Evolutionary conservation across 2,797 vertebrate species (phyloP).

Genomic region (Pipistrellus pygmaeus): DNA sequence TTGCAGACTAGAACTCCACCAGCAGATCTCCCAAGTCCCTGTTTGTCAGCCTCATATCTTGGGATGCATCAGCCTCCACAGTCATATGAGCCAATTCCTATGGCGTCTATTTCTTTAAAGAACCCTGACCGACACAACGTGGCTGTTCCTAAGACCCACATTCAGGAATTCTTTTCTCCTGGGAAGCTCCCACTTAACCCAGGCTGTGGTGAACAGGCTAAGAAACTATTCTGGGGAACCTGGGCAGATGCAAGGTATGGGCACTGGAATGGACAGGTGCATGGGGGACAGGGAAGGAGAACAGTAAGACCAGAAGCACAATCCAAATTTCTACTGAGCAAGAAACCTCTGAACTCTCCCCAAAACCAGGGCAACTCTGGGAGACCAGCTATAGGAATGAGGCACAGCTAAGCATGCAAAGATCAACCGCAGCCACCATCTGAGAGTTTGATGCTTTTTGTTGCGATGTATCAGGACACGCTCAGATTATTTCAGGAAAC

Average conservation of each 20-base stretch:
- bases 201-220: background rate
- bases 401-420: accelerated
- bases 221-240: background rate
- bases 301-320: background rate
- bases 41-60: background rate
- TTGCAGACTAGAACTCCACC: background rate
- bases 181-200: background rate
- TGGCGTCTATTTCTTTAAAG: background rate
- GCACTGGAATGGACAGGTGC: background rate
- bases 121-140: background rate
- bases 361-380: background rate
- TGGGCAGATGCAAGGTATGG: background rate
- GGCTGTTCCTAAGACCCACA: background rate
- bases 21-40: background rate
- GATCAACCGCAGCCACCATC: background rate
- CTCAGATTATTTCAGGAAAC: background rate
- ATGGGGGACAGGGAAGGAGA: background rate
- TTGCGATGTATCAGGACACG: background rate
- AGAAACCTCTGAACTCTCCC: background rate
- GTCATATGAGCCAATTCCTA: background rate
- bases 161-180: background rate
- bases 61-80: background rate
- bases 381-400: too few species aligned
- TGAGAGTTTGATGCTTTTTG: background rate
- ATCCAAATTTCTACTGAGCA: background rate